These are phyloP conservation scores for Acronicta aceris DNA, from an alignment of 2,888 invertebrate species.

Conservation along the genomic window DNA sequence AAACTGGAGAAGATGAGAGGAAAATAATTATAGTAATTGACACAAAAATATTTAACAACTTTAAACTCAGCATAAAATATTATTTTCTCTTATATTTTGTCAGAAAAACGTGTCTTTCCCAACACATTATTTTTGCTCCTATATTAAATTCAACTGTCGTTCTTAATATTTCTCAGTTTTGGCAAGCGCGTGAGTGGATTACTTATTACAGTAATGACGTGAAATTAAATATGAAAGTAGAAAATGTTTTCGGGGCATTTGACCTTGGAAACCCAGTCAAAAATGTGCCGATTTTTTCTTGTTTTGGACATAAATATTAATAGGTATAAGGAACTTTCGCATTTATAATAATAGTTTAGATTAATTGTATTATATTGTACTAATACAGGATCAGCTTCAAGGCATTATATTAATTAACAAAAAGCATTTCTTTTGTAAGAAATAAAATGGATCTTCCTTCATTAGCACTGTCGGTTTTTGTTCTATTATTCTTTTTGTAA, in stretches of 20 bases:
- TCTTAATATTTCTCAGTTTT: conserved; percentile 31
- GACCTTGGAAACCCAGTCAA: neutral
- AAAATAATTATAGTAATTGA: conserved; percentile 25
- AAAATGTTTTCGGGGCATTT: conserved; percentile 2
- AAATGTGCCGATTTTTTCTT: neutral
- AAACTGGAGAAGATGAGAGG: no score
- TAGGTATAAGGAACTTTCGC: no score
- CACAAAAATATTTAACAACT: conserved; percentile 1
- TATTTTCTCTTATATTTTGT: conserved; percentile 16
- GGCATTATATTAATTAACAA: conserved; percentile 5
- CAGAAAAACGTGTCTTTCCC: conserved; percentile 7
- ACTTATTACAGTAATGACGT: conserved; percentile 1
- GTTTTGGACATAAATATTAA: no score
- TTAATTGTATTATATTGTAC: no score
- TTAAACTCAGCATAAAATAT: conserved; percentile 9
- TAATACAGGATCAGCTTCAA: no score
- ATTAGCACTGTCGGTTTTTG: conserved; percentile 2
- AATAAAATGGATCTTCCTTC: neutral
- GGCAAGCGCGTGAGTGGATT: conserved; percentile 21
- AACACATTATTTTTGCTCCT: conserved; percentile 27
- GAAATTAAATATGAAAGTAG: conserved; percentile 18
- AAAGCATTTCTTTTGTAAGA: conserved; percentile 1
- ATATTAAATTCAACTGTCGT: conserved; percentile 33
- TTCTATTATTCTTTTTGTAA: conserved; percentile 3
- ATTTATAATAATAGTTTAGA: no score